phyloP scores from a whole-genome alignment of 2,888 invertebrate species.

The Plemyria rubiginata region DNA sequence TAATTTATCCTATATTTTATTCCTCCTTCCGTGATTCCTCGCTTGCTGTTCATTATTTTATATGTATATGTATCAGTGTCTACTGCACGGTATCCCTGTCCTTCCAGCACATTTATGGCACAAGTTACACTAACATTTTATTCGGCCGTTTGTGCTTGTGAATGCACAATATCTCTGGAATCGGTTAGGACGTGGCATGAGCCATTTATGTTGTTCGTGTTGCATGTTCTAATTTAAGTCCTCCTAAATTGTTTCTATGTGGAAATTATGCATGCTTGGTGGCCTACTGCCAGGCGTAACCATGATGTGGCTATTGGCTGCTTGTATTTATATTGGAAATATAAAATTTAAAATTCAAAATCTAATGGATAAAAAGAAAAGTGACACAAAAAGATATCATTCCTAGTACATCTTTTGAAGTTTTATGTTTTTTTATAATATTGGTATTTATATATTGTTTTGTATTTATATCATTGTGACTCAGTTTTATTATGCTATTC shows the following conservation, averaged over 20 bases:
- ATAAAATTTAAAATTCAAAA: slow-evolving; percentile 42
- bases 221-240: slow-evolving; percentile 78
- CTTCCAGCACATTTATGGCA: slow-evolving; percentile 79
- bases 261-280: slow-evolving; percentile 80
- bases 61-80: slow-evolving; percentile 71
- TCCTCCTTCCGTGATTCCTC: slow-evolving; percentile 73
- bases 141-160: slow-evolving; percentile 78
- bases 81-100: slow-evolving; percentile 80
- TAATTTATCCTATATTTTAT: slow-evolving; percentile 66
- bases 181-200: slow-evolving; percentile 75
- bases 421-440: slow-evolving; percentile 1
- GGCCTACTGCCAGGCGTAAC: slow-evolving; percentile 76
- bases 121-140: slow-evolving; percentile 71
- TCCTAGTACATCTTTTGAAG: background rate
- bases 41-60: slow-evolving; percentile 76
- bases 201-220: slow-evolving; percentile 83
- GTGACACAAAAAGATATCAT: slow-evolving; percentile 22
- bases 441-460: slow-evolving; percentile 20
- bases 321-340: slow-evolving; percentile 66
- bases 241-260: slow-evolving; percentile 71
- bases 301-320: slow-evolving; percentile 75
- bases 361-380: slow-evolving; percentile 33
- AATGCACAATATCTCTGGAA: slow-evolving; percentile 76
- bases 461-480: slow-evolving; percentile 53
- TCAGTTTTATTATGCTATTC: slow-evolving; percentile 43